A percentile compares a stretch with the other conserved stretches of the same genome.
phyloP scores from a whole-genome alignment of 2,113 vertebrate genomes.

The Heterotis niloticus region DNA sequence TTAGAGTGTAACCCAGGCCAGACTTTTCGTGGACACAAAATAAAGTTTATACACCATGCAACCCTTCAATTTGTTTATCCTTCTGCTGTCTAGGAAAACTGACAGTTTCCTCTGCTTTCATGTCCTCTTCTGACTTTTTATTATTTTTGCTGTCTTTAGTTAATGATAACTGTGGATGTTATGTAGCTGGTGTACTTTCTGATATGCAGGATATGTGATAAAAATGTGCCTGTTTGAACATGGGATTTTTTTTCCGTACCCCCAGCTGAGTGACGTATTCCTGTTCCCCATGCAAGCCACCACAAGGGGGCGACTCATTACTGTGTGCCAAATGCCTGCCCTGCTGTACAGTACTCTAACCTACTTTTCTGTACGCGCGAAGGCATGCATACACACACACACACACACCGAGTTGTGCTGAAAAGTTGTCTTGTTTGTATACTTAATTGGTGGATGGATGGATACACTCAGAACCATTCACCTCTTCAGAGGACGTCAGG shows the following conservation, averaged over 20 bases:
- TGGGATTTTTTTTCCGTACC: background rate
- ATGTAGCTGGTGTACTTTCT: too few relatives aligned
- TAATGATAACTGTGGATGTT: too few relatives aligned
- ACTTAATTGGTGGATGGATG: too few relatives aligned
- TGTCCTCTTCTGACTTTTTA: background rate
- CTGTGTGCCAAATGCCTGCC: background rate
- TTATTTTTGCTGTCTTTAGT: background rate
- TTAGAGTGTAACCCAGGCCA: slow-evolving; percentile 32
- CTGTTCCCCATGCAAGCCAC: background rate
- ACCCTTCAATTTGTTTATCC: background rate
- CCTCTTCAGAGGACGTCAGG: background rate
- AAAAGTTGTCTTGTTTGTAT: background rate
- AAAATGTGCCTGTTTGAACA: too few relatives aligned
- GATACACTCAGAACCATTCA: background rate
- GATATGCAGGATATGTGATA: too few relatives aligned
- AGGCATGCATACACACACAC: background rate
- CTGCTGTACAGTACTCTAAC: background rate
- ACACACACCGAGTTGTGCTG: background rate
- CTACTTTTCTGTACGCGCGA: background rate
- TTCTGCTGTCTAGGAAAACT: background rate
- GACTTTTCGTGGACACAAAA: slow-evolving; percentile 14
- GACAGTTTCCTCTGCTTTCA: background rate
- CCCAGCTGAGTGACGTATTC: background rate
- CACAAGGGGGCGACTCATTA: slow-evolving; percentile 15
- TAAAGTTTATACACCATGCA: background rate